Base-by-base conservation (phyloP, 1,140 invertebrate genomes). In the Drosophila tsacasi region DNA sequence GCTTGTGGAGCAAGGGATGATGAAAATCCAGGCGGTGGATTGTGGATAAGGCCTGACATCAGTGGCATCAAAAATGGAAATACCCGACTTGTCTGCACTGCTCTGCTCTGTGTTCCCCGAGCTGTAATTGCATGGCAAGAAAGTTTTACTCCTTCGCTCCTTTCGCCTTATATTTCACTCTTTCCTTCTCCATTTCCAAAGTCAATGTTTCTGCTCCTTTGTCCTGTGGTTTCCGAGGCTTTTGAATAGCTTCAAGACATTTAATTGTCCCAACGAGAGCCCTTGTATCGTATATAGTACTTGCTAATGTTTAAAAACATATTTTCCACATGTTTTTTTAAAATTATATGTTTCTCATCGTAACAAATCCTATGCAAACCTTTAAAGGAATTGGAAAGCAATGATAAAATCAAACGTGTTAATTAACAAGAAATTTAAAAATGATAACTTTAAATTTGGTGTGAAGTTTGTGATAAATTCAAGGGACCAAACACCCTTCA, bases 1-100 rank as follows among this genome's bases (percentile, higher is more conserved):
- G 46, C 9, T 25, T 49, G 4, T 55, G 37, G 15, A 73, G 32
- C 25, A 15, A 37, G 49, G 23, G 50, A 25, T 27, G 42, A 49
- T 60, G 52, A 27, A 42, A 35, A 39, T 59, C 32, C 62, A 50
- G 63, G 62, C 23, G 39, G 25, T 7, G 37, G 54, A 42, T 61
- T 37, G 67, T 27, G 64, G 66, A 69, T 54, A 60, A 52, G 54
- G 46, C 54, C 54, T 60, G 67, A 72, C 54, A 72, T 73, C 55
- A 30, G 44, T 32, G 39, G 46, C 68, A 73, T 74, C 68, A 74
- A 74, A 73, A 74, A 74, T 74, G 67, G 30, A 73, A 73, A 73
- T 61, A 52, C 57, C 30, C 13, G 1, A 44, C 58, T 52, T 39
- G 62, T 30, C 37, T 25, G 44, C 44, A 35, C 39, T 54, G 3